Conservation (phyloP, 2,888 invertebrate genomes). For the Actias luna region DNA sequence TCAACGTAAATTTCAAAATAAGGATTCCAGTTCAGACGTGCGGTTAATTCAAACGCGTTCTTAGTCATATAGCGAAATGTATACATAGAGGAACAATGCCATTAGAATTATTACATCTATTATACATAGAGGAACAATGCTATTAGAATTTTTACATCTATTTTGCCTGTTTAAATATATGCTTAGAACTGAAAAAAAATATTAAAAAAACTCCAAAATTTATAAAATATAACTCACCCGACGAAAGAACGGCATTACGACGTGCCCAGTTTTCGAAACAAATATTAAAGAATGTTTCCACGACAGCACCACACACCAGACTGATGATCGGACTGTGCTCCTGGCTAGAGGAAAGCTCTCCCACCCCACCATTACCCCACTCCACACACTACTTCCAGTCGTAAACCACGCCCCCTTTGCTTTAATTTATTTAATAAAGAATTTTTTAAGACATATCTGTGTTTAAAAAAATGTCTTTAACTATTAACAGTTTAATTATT, state of each 20-base stretch:
- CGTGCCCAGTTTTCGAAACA: background rate
- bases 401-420: constrained; percentile 36
- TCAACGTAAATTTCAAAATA: no score
- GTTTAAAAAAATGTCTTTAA: background rate
- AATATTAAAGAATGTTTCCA: constrained; percentile 35
- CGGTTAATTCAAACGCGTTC: no score
- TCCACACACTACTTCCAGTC: constrained; percentile 31
- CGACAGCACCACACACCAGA: constrained; percentile 59
- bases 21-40: no score
- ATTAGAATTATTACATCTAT: no score
- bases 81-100: no score
- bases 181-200: no score
- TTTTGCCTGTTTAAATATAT: no score
- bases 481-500: background rate
- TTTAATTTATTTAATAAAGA: background rate
- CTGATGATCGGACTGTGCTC: constrained; percentile 46
- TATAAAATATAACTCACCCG: constrained; percentile 49
- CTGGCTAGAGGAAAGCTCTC: constrained; percentile 54
- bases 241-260: constrained; percentile 67
- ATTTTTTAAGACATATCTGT: background rate
- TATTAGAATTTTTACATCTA: no score
- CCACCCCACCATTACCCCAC: constrained; percentile 44
- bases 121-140: no score
- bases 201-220: constrained; percentile 4
- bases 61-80: no score